Percentiles rank a stretch among this genome's conserved stretches.
Conservation (phyloP, 2,888 invertebrate genomes). For the Spicauda simplicius region DNA sequence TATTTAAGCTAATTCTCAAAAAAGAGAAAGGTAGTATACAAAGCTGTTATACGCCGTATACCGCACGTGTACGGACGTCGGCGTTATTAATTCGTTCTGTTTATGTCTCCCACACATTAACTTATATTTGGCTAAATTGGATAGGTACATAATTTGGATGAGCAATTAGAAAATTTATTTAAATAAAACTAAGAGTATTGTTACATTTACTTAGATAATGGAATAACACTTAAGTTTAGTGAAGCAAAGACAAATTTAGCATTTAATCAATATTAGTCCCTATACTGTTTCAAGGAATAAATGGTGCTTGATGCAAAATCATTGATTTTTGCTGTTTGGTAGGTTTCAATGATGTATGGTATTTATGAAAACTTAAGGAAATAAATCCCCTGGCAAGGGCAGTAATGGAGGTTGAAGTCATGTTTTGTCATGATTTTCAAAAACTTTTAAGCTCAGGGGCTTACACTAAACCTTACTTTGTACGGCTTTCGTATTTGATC, state of each 20-base stretch:
- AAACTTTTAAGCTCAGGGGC: neutral
- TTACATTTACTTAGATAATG: conserved; percentile 79
- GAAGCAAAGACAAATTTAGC: conserved; percentile 61
- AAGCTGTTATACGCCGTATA: conserved; percentile 64
- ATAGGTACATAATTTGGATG: conserved; percentile 76
- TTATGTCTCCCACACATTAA: conserved; percentile 35
- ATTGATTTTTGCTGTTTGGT: neutral
- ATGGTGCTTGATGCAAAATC: conserved; percentile 1
- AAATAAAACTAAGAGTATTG: conserved; percentile 71
- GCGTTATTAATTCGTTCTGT: conserved; percentile 34
- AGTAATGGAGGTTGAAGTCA: neutral
- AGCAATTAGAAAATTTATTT: conserved; percentile 75
- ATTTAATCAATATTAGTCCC: conserved; percentile 24
- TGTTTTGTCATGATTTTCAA: neutral
- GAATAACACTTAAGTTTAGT: conserved; percentile 79
- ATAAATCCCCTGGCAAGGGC: neutral
- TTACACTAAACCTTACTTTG: conserved; percentile 4
- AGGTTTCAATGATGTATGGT: neutral
- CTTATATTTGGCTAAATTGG: conserved; percentile 69
- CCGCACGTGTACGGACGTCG: conserved; percentile 40
- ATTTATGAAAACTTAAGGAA: conserved; percentile 2
- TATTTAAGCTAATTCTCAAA: conserved; percentile 62
- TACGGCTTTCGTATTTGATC: neutral
- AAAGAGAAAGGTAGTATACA: conserved; percentile 56
- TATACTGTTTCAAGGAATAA: conserved; percentile 12